Percentiles rank a stretch among this genome's conserved stretches.
These are phyloP conservation scores for Xyrauchen texanus DNA, from an alignment of 2,113 vertebrate species.

Conservation along the genomic window DNA sequence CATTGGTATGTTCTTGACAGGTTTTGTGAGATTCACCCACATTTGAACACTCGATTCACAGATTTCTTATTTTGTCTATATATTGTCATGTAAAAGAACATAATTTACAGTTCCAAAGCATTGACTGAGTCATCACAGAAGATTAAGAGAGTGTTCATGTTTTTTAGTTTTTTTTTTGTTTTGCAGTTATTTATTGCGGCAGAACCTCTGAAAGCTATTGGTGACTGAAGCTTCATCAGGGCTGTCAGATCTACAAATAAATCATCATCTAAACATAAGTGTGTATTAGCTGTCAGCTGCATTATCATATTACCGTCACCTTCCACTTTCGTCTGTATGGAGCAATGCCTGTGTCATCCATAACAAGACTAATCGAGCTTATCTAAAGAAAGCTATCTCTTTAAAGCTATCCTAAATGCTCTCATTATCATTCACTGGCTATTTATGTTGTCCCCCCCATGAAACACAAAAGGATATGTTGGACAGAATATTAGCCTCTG, in stretches of 20 bases:
- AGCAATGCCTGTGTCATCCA: slow-evolving; percentile 22
- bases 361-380: slow-evolving; percentile 17
- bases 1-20: neutral
- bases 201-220: neutral
- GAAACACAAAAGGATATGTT: too few relatives aligned
- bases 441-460: too few relatives aligned
- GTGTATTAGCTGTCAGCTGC: slow-evolving; percentile 17
- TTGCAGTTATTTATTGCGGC: neutral
- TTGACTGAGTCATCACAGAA: neutral
- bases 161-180: neutral
- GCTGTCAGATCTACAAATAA: slow-evolving; percentile 19
- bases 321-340: slow-evolving; percentile 1
- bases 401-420: neutral
- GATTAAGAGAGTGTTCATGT: neutral
- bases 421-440: neutral
- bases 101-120: too few relatives aligned
- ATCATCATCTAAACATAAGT: neutral
- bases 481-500: too few relatives aligned
- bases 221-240: slow-evolving; percentile 24
- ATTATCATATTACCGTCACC: slow-evolving; percentile 7
- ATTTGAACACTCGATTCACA: neutral
- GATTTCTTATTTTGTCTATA: too few relatives aligned
- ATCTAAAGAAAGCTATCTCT: slow-evolving; percentile 25
- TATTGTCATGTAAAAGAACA: too few relatives aligned
- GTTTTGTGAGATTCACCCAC: neutral